Percentiles rank a stretch among this genome's conserved stretches.
These are phyloP conservation scores for Autographa pulchrina DNA, from an alignment of 2,888 invertebrate species.

Conservation along the genomic window DNA sequence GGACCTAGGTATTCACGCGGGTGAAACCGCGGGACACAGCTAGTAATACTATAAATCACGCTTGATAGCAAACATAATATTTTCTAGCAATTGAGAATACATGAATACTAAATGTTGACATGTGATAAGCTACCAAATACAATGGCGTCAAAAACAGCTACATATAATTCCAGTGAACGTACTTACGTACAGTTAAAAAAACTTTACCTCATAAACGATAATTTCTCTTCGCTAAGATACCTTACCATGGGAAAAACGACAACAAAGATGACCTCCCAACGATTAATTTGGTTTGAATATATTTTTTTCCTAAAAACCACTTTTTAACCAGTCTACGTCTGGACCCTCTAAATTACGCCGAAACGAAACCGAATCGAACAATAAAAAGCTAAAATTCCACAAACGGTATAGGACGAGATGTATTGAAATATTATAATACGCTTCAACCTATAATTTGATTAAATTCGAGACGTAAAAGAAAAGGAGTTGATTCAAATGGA, in stretches of 20 bases:
- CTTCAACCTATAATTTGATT: slow-evolving; percentile 89
- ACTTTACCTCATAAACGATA: slow-evolving; percentile 13
- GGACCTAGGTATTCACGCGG: no score
- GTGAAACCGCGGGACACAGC: no score
- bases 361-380: slow-evolving; percentile 82
- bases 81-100: neutral
- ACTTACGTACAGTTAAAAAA: no score
- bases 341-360: slow-evolving; percentile 84
- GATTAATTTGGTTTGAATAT: slow-evolving; percentile 63
- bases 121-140: no score
- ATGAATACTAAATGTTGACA: neutral
- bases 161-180: no score
- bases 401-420: slow-evolving; percentile 84
- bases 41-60: neutral
- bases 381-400: slow-evolving; percentile 87
- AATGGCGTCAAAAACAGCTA: no score
- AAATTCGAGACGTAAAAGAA: slow-evolving; percentile 85
- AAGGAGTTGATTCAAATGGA: slow-evolving; percentile 83
- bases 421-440: slow-evolving; percentile 89
- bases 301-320: slow-evolving; percentile 54
- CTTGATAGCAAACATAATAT: neutral
- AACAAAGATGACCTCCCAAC: slow-evolving; percentile 54
- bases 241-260: slow-evolving; percentile 42
- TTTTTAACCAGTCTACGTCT: slow-evolving; percentile 84
- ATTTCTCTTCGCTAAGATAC: slow-evolving; percentile 17